Evolutionary conservation across 2,113 vertebrate genomes (phyloP).

Genomic region (Microcebus ravelobensis): DNA sequence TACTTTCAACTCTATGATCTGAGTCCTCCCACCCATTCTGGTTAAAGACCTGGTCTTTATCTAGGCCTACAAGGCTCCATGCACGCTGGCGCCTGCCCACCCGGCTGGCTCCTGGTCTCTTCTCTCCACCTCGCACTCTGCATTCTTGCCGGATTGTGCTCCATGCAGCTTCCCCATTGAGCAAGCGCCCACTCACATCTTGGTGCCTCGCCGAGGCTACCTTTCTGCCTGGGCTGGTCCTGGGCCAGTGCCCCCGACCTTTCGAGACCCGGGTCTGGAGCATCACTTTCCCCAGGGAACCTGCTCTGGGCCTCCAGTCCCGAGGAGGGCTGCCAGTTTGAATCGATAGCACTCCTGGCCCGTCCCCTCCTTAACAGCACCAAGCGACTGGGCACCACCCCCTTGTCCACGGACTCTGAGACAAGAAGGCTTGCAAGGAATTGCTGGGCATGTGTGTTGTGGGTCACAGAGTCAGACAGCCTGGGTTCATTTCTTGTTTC

Average conservation of each 20-base stretch:
- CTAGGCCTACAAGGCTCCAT: neutral
- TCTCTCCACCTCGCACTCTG: rapidly evolving
- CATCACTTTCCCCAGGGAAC: neutral
- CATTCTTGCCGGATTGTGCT: rapidly evolving
- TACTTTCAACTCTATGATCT: neutral
- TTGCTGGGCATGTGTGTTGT: rapidly evolving
- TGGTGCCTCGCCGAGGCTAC: neutral
- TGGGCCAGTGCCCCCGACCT: neutral
- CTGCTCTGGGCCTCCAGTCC: neutral
- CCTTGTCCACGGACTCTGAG: neutral
- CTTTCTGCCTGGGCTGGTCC: neutral
- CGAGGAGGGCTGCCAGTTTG: neutral
- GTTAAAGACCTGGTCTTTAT: neutral
- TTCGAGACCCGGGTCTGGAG: neutral
- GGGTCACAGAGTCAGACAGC: neutral
- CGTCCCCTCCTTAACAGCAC: too few relatives aligned
- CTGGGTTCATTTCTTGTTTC: neutral
- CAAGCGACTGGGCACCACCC: neutral
- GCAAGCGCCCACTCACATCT: rapidly evolving
- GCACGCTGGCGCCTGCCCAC: rapidly evolving
- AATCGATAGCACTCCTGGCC: too few relatives aligned
- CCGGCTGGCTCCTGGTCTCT: neutral
- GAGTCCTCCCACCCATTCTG: too few relatives aligned
- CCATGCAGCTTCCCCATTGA: rapidly evolving
- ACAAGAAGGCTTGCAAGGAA: neutral